phyloP scores from a whole-genome alignment of 2,888 invertebrate species.

The Coremacera marginata region DNA sequence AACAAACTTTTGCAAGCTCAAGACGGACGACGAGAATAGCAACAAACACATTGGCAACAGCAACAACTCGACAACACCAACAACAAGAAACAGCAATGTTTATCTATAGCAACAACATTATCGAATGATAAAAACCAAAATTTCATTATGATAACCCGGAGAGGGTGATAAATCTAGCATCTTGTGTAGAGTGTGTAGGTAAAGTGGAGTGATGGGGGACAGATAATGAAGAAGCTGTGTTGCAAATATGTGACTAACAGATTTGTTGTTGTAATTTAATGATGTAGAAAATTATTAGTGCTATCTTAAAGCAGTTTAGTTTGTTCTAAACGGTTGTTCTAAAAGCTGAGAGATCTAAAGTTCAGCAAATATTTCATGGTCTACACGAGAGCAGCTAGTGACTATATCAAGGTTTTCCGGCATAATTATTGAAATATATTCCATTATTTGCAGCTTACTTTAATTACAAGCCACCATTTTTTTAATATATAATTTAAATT shows the following conservation, averaged over 20 bases:
- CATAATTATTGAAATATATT: no score
- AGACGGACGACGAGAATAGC: background rate
- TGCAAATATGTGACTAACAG: background rate
- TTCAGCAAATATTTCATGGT: no score
- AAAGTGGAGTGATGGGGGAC: background rate
- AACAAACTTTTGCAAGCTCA: slow-evolving; percentile 20
- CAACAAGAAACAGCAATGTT: background rate
- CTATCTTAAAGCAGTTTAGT: no score
- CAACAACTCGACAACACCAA: slow-evolving; percentile 10
- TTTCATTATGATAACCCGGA: background rate
- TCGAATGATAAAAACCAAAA: slow-evolving; percentile 5
- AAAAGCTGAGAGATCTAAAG: no score
- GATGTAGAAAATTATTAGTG: no score
- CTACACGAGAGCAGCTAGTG: no score
- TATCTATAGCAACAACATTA: background rate
- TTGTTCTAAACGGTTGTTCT: no score
- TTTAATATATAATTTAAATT: no score
- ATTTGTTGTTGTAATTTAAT: slow-evolving; percentile 1
- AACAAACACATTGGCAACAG: background rate
- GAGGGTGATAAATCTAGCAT: slow-evolving; percentile 1
- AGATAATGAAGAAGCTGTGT: background rate
- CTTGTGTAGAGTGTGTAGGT: background rate
- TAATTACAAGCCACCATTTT: no score
- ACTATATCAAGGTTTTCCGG: no score
- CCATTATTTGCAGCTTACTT: no score